phyloP scores from a whole-genome alignment of 2,888 invertebrate genomes.

The Asteroscopus sphinx region DNA sequence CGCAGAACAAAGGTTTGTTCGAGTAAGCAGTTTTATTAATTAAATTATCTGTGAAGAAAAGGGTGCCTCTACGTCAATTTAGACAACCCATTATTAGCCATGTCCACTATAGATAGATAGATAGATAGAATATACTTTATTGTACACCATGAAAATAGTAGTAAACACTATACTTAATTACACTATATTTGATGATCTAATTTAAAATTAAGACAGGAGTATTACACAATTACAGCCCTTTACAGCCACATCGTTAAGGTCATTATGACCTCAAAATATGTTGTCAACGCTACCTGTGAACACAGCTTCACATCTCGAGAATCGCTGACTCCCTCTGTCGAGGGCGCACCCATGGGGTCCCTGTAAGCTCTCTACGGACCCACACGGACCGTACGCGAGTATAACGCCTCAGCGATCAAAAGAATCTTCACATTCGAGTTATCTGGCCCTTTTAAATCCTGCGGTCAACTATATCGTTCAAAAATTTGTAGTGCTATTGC shows the following conservation, averaged over 20 bases:
- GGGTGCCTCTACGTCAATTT: no score
- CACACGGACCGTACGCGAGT: constrained; percentile 21
- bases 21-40: no score
- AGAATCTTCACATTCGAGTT: constrained; percentile 62
- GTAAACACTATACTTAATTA: no score
- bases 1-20: no score
- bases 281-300: neutral
- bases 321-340: constrained; percentile 28
- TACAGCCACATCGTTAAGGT: neutral
- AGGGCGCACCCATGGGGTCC: constrained; percentile 22
- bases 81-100: no score
- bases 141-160: no score
- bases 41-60: no score
- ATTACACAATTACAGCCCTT: constrained; percentile 5
- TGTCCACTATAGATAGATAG: no score
- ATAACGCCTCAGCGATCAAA: constrained; percentile 77
- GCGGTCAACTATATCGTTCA: constrained; percentile 49
- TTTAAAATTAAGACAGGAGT: constrained; percentile 10
- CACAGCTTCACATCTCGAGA: constrained; percentile 21
- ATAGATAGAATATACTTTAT: no score
- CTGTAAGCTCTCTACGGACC: neutral
- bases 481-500: constrained; percentile 51
- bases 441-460: constrained; percentile 63
- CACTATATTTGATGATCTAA: no score
- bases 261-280: constrained; percentile 6